Evolutionary conservation across 2,888 invertebrate species (phyloP).

Genomic region (Hoplodrina ambigua): DNA sequence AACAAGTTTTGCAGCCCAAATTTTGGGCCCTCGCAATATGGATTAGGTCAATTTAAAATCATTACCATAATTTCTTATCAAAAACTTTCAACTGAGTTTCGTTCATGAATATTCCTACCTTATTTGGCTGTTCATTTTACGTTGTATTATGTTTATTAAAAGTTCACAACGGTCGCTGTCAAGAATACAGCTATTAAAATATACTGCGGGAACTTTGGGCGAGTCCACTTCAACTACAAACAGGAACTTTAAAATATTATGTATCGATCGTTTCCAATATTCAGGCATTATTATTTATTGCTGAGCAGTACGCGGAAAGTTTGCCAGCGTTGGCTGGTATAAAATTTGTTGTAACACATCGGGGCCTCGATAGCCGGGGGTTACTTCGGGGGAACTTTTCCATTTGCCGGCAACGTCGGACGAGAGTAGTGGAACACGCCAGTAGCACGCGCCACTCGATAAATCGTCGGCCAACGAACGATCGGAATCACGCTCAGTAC

Average conservation of each 20-base stretch:
- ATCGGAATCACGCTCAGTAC: conserved; percentile 59
- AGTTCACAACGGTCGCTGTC: conserved; percentile 57
- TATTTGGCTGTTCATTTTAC: conserved; percentile 73
- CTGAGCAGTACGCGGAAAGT: conserved; percentile 77
- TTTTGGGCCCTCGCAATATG: conserved; percentile 77
- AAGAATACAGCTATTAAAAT: conserved; percentile 54
- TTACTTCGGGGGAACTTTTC: conserved; percentile 78
- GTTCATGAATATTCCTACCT: conserved; percentile 81
- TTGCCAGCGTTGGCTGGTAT: conserved; percentile 73
- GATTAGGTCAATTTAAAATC: conserved; percentile 86
- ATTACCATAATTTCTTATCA: conserved; percentile 86
- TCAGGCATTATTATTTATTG: conserved; percentile 80
- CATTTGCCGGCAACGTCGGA: conserved; percentile 73
- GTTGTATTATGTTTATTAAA: conserved; percentile 72
- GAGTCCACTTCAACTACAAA: conserved; percentile 63
- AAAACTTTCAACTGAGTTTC: conserved; percentile 80
- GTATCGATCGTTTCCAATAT: conserved; percentile 76
- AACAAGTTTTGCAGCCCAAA: conserved; percentile 78
- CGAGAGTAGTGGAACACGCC: conserved; percentile 68
- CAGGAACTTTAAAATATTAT: conserved; percentile 75
- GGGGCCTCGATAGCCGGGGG: conserved; percentile 73
- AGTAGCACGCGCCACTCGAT: conserved; percentile 72
- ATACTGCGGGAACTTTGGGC: conserved; percentile 42
- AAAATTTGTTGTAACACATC: conserved; percentile 80
- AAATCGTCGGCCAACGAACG: conserved; percentile 73